Evolutionary conservation across 2,797 vertebrate genomes (phyloP).

Genomic region (Sciurus carolinensis): DNA sequence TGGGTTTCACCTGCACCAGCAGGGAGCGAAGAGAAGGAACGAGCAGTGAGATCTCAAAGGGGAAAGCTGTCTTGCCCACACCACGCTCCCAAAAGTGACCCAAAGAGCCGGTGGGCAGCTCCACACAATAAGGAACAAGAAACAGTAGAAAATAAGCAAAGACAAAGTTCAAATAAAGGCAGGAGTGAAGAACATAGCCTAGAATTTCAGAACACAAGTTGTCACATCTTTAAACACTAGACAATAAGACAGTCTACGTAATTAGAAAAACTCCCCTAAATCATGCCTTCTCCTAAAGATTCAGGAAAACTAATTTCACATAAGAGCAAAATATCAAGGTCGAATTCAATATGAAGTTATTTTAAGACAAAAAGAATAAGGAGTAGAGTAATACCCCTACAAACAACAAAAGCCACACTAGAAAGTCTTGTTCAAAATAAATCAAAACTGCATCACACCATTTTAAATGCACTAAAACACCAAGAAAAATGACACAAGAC

Average conservation of each 20-base stretch:
- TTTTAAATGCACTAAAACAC: not conserved
- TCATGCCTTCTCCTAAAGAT: not conserved
- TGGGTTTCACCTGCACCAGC: not conserved
- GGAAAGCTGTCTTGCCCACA: not conserved
- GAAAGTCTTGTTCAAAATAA: not conserved
- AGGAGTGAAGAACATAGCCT: not conserved
- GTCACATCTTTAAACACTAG: not conserved
- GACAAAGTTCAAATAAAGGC: not conserved
- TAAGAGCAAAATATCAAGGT: not conserved
- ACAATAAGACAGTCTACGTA: not conserved
- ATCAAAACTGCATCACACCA: not conserved
- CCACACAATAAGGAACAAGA: not conserved
- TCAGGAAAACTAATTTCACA: slow-evolving; percentile 7
- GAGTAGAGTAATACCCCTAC: not conserved
- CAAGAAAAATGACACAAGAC: not conserved
- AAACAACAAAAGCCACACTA: not conserved
- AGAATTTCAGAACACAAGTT: slow-evolving; percentile 21
- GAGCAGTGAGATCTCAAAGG: not conserved
- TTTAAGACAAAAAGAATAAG: not conserved
- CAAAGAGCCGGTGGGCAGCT: not conserved
- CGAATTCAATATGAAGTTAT: not conserved
- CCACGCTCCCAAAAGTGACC: not conserved
- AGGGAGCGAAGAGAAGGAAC: not conserved
- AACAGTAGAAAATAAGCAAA: not conserved
- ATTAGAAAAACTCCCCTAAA: slow-evolving; percentile 13